These are phyloP conservation scores for Sinella curviseta DNA, from an alignment of 1,140 invertebrate genomes.

Conservation along the genomic window DNA sequence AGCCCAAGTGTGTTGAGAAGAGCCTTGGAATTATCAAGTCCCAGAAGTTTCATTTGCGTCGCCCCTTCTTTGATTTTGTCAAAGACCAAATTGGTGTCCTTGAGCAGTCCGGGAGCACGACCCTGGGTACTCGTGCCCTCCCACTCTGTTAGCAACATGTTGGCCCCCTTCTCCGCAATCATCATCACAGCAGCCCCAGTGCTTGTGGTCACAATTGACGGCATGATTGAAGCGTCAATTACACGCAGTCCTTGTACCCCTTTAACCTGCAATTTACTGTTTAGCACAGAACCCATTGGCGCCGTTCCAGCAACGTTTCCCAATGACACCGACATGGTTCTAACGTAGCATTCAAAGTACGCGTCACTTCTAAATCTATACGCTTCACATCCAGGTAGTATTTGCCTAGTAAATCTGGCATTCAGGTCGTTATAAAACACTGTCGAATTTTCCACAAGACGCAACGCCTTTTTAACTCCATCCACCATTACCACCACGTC, in stretches of 20 bases:
- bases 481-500: constrained; percentile 74
- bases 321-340: constrained; percentile 2
- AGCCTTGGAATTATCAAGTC: not conserved
- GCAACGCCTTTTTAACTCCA: constrained; percentile 77
- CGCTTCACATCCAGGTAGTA: constrained; percentile 20
- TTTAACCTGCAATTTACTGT: not conserved
- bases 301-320: constrained; percentile 16
- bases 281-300: constrained; percentile 6
- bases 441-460: constrained; percentile 63
- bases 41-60: not conserved
- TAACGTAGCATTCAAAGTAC: not conserved
- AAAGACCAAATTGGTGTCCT: not conserved
- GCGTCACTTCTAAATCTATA: constrained; percentile 16
- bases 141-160: constrained; percentile 53
- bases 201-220: constrained; percentile 67
- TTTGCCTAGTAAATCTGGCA: not conserved
- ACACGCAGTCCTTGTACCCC: constrained; percentile 24
- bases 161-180: constrained; percentile 67
- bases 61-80: not conserved
- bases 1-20: not conserved
- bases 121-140: not conserved
- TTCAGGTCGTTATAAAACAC: not conserved
- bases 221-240: constrained; percentile 58
- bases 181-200: constrained; percentile 67
- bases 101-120: not conserved